A percentile compares a stretch with the other conserved stretches of the same genome.
Conservation (phyloP, 2,113 vertebrate species). For the Nerophis ophidion region DNA sequence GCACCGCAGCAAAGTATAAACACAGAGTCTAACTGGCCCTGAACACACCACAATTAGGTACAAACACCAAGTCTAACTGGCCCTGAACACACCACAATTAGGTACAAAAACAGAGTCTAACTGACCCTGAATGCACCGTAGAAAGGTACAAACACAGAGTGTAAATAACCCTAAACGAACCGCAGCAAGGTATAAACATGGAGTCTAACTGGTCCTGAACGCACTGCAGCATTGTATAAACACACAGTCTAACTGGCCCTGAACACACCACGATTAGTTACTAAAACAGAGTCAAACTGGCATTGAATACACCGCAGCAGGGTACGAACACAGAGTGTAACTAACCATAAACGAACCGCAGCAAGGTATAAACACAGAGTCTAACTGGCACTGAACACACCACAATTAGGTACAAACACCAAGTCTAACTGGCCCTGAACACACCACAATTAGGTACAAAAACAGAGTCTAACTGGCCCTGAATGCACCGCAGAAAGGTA, state of each 20-base stretch:
- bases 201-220: not conserved
- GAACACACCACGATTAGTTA: not conserved
- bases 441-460: slow-evolving; percentile 88
- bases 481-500: too few species aligned
- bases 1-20: too few species aligned
- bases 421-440: slow-evolving; percentile 71
- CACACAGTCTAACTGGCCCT: not conserved
- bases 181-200: not conserved
- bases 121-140: too few species aligned
- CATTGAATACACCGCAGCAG: not conserved
- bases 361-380: not conserved
- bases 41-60: not conserved
- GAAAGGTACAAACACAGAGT: not conserved
- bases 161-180: not conserved
- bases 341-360: not conserved
- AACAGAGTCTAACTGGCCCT: too few species aligned
- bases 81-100: slow-evolving; percentile 88
- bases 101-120: too few species aligned
- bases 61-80: slow-evolving; percentile 22
- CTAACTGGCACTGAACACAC: too few species aligned
- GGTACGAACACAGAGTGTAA: not conserved
- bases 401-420: too few species aligned
- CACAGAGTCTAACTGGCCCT: not conserved
- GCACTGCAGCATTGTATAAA: not conserved
- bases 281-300: not conserved